Evolutionary conservation across 2,797 vertebrate species (phyloP), one percentile per base, ranked within the genome.

Genomic region (Myripristis jacobus): DNA sequence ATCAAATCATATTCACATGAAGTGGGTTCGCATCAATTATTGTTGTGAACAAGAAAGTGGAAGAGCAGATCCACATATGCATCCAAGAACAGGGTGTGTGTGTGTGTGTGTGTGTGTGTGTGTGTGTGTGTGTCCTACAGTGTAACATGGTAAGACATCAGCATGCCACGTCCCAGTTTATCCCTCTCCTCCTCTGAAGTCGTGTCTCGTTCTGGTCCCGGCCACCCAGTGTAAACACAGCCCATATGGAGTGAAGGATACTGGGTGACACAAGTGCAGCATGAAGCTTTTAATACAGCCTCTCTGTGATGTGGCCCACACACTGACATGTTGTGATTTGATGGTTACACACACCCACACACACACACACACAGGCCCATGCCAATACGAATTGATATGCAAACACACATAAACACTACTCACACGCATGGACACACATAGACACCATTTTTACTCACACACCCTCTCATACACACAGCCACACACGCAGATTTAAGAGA

Each of bases 241-340:
- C 75, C 88, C 88, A 86, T 91, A 89, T 89, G 89, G 83, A 89
- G 89, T 74, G 71, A 67, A 85, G 85, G 89, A 81, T 81, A 43
- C 83, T 57, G 75, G 77, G 73, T 85, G 91, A 92, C 90, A 88
- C 75, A 82, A 91, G 90, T 83, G 89, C 80, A 73, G 87, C 89
- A 84, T 85, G 58, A 89, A 88, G 73, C 83, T 90, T 89, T 84
- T 90, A 92, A 90, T 91, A 89, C 85, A 89, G 87, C 64, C 74
- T 77, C 19, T 10, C 76, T 92, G 84, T 92, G 88, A 90, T 90
- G 89, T 89, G 88, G 90, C 86, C 89, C 84, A 87, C 86, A 82
- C 88, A 74, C 89, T 87, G 89, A 89, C 88, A 90, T 88, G 90
- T 89, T 87, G 87, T 86, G 89, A 90, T 88, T 83, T 75, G 82